Evolutionary conservation across 2,113 vertebrate genomes (phyloP).

Genomic region (Pipra filicauda): DNA sequence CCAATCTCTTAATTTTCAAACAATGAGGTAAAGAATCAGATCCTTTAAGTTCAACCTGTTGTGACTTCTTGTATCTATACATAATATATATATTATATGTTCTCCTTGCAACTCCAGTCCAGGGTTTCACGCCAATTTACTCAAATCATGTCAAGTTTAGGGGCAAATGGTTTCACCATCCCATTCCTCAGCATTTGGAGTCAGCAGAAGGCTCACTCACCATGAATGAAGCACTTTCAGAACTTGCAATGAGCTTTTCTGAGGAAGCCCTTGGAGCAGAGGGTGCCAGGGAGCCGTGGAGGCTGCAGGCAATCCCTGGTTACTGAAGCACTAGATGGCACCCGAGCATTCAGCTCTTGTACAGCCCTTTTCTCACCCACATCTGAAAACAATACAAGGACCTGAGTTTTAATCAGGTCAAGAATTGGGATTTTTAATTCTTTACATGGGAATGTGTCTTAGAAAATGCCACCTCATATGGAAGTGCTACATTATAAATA

Average conservation of each 20-base stretch:
- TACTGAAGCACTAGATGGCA: conserved; percentile 56
- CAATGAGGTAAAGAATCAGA: not conserved
- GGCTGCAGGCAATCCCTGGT: not conserved
- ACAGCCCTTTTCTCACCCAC: not conserved
- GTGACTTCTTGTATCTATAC: accelerated
- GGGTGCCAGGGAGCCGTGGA: not conserved
- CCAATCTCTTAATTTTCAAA: not conserved
- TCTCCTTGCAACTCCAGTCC: not conserved
- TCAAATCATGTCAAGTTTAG: not conserved
- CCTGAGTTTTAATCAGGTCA: not conserved
- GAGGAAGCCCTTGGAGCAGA: not conserved
- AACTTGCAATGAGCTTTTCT: not conserved
- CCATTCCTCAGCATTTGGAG: not conserved
- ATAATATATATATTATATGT: too few relatives aligned
- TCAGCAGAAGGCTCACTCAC: not conserved
- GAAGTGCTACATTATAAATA: not conserved
- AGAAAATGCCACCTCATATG: not conserved
- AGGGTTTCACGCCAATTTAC: not conserved
- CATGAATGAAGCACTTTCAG: too few relatives aligned
- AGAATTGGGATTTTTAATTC: not conserved
- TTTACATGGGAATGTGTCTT: accelerated
- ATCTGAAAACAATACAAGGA: not conserved
- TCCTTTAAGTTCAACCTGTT: not conserved
- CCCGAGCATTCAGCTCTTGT: conserved; percentile 7
- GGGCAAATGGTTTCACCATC: not conserved